Percentiles rank a stretch among this genome's conserved stretches.
These are phyloP conservation scores for Musca vetustissima DNA, from an alignment of 1,140 invertebrate genomes.

Conservation along the genomic window DNA sequence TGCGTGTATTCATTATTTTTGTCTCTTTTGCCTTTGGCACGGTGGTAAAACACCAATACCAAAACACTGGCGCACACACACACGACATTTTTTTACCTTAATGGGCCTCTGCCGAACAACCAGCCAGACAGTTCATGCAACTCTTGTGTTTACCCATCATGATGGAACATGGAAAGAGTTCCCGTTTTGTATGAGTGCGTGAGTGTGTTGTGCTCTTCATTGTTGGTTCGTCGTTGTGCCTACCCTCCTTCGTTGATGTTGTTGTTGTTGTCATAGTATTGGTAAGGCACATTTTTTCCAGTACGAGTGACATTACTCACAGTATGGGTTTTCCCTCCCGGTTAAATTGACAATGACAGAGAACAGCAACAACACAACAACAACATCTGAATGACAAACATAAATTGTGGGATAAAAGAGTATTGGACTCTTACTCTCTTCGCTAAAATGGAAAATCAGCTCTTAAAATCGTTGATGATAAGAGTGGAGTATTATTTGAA, in stretches of 20 bases:
- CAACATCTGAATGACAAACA: neutral
- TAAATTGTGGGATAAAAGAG: no score
- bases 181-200: neutral
- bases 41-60: neutral
- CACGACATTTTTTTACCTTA: neutral
- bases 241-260: neutral
- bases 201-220: neutral
- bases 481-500: no score
- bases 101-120: neutral
- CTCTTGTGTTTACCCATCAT: no score
- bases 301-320: conserved; percentile 20
- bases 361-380: neutral
- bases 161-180: neutral
- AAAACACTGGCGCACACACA: neutral
- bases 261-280: neutral
- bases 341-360: neutral
- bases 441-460: no score
- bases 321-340: neutral
- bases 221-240: no score
- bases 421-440: neutral
- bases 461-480: no score
- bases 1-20: conserved; percentile 2
- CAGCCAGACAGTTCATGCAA: conserved; percentile 5
- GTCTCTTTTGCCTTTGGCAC: conserved; percentile 20
- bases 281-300: neutral